Evolutionary conservation across 2,797 vertebrate species (phyloP), one percentile per base, ranked within the genome.

Genomic region (Neopelma chrysocephalum): DNA sequence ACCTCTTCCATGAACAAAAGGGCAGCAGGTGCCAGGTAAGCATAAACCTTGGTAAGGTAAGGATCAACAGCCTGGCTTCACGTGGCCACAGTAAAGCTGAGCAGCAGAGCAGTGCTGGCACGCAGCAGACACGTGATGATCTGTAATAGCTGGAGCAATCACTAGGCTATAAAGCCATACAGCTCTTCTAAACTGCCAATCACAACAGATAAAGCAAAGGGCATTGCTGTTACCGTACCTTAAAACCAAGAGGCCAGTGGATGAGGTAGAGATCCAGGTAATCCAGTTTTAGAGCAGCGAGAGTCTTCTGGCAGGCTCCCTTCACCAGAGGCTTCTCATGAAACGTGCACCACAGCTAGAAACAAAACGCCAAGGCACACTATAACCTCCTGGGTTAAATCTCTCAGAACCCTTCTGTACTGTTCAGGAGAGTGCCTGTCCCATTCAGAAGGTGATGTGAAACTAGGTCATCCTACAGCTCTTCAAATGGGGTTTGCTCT

Each of bases 231-330:
- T 81, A 88, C 82, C 9, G 4, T 95, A 99, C 99, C 99, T 99
- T 98, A 34, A 98, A 97, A 31, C 99, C 98, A 9, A 98, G 65
- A 1, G 99, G 99, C 97, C 97, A 98, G 83, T 99, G 99, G 64
- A 99, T 97, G 38, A 99, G 98, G 91, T 99, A 99, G 48, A 99
- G 98, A 87, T 99, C 98, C 98, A 99, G 40, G 90, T 98, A 99
- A 96, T 99, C 98, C 94, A 99, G 94, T 65, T 98, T 98, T 79
- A 99, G 96, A 87, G 97, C 98, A 3, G 84, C 88, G 18, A 99
- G 98, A 0, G 98, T 98, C 94, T 98, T 98, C 97, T 99, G 98
- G 92, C 98, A 99, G 27, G 97, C 98, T 76, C 87, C 97, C 70
- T 98, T 99, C 93, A 99, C 99, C 97, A 98, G 68, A 62, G 96